phyloP scores from a whole-genome alignment of 2,113 vertebrate species.

The Delphinus delphis region DNA sequence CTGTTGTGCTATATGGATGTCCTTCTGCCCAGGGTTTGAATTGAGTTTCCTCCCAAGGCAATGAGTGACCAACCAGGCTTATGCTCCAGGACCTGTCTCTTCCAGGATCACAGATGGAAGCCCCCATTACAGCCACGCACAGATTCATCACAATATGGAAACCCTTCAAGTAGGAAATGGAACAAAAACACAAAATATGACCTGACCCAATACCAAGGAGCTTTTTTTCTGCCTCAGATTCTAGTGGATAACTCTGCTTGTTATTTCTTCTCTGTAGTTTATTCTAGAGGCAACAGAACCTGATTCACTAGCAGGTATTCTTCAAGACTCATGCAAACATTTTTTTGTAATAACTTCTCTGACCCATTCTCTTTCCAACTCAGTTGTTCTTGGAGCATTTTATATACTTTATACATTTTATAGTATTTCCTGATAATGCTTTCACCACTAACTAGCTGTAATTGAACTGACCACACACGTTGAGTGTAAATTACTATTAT shows the following conservation, averaged over 20 bases:
- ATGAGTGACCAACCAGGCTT: slow-evolving; percentile 83
- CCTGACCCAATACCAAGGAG: slow-evolving; percentile 70
- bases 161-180: slow-evolving; percentile 42
- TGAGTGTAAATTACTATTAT: background rate
- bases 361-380: background rate
- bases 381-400: background rate
- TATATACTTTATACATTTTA: background rate
- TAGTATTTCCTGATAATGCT: background rate
- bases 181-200: slow-evolving; percentile 66
- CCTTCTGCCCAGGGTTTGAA: slow-evolving; percentile 73
- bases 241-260: background rate
- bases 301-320: background rate
- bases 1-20: slow-evolving; percentile 68
- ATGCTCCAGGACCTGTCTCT: slow-evolving; percentile 80
- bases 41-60: slow-evolving; percentile 72
- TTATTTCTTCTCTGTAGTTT: background rate
- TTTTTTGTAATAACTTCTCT: background rate
- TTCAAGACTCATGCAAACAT: background rate
- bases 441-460: background rate
- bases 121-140: slow-evolving; percentile 76
- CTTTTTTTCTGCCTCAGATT: background rate
- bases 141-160: slow-evolving; percentile 81
- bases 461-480: background rate
- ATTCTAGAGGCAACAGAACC: background rate
- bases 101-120: slow-evolving; percentile 82